Base-by-base conservation (phyloP, 2,797 vertebrate genomes). In the Gouania willdenowi region DNA sequence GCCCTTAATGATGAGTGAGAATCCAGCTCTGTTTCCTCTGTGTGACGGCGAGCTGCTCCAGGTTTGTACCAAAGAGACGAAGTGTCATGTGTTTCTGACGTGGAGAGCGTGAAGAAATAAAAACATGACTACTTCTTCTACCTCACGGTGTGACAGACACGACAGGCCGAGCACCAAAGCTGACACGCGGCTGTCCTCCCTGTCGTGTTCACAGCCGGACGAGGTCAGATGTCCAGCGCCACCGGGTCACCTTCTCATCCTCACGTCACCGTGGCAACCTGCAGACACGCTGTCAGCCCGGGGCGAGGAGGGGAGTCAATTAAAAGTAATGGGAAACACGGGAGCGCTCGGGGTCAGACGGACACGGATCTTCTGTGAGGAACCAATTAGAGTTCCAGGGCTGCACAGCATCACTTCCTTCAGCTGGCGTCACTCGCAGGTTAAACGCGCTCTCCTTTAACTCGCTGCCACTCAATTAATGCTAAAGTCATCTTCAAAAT, bases 121-220 rank as follows among this genome's bases (percentile, higher is more conserved):
- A 66, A 80, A 81, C 82, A 75, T 49, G 77, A 76, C 78, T n/a
- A n/a, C n/a, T 80, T 62, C 59, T 53, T 74, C 71, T 78, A 75
- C 72, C 39, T 28, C 62, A 49, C 53, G 66, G 45, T 61, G 53
- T 81, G 82, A 83, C 79, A 77, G 72, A 78, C 75, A 71, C 69
- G 85, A 84, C 84, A 84, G 76, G 71, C 55, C 6, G 53, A 75
- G 69, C 68, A 20, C 63, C 57, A 50, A 24, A 52, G 71, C 60
- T 69, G 78, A 85, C 79, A 77, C 65, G 70, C 71, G 57, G 57
- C 65, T 60, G 8, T 69, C 72, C 54, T 33, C 49, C 13, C 45
- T 75, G 71, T 76, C 79, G 69, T 81, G 83, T 83, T 21, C 8
- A 24, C 39, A 66, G 75, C 63, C 20, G 35, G 24, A 10, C 41